Conservation (phyloP, 2,797 vertebrate species). For the Cyclura pinguis region DNA sequence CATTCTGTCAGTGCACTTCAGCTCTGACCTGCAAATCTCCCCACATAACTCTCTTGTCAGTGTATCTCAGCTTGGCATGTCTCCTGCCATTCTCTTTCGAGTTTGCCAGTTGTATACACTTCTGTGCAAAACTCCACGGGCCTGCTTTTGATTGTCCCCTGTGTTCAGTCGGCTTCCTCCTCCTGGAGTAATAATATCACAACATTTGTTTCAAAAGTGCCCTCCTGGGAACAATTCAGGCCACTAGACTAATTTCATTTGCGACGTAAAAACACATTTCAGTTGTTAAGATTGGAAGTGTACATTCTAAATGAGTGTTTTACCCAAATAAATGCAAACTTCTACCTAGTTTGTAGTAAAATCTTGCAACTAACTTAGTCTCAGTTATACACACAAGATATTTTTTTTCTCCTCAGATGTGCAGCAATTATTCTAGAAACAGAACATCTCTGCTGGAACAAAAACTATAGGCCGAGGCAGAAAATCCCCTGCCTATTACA, state of each 20-base stretch:
- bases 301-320: neutral
- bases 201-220: constrained; percentile 41
- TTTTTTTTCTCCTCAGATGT: constrained; percentile 56
- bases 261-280: constrained; percentile 39
- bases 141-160: constrained; percentile 7
- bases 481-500: constrained; percentile 56
- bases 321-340: fast-evolving
- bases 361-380: neutral
- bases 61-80: constrained; percentile 12
- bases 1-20: constrained; percentile 21
- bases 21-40: constrained; percentile 20
- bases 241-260: constrained; percentile 56
- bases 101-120: fast-evolving
- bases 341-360: neutral
- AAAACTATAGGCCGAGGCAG: constrained; percentile 63
- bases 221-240: constrained; percentile 5
- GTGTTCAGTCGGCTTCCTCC: neutral
- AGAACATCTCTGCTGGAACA: constrained; percentile 46
- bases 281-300: constrained; percentile 44
- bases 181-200: constrained; percentile 1
- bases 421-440: constrained; percentile 63
- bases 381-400: neutral
- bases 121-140: constrained; percentile 16
- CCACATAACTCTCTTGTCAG: constrained; percentile 16
- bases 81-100: neutral